Base-by-base conservation (phyloP, 2,888 invertebrate species). In the Drosophila bunnanda region DNA sequence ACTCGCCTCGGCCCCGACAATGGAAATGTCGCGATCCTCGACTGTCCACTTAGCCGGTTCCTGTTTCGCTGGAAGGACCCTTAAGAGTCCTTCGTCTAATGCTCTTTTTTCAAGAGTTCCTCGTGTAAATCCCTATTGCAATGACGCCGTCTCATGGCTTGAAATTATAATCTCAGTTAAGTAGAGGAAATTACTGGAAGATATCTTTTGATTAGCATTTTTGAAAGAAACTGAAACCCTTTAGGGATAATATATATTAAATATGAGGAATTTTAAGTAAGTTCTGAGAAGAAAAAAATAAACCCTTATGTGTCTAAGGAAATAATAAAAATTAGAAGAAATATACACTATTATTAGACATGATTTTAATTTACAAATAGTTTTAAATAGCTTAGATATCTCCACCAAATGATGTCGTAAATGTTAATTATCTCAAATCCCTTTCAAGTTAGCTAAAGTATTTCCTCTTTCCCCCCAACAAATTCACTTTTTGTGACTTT, bases 41-140 rank as follows among this genome's bases (percentile, higher is more conserved):
- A 41, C 64, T 64, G 69, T 69, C 68, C 82, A 85, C 82, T 82
- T 88, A 68, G 78, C 59, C 66, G 32, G 50, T 57, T 64, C 44
- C 82, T 61, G 61, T 70, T 88, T 85, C 86, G 15, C 46, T 69
- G 76, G 80, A 82, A 87, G 30, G 20, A 28, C 39, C 17, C 81
- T 83, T 77, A 71, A 64, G 54, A 74, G 74, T 66, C 64, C 76
- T 78, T 50, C 57, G 50, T 59, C 65, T 60, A 74, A 57, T 56
- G 66, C 52, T 53, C 39, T 36, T 74, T 50, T 30, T 22, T 15
- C 9, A 15, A 30, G 25, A 58, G 53, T 17, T 52, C 15, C 32
- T 34, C 9, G 15, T 15, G 20, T 10, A 50, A 50, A 17, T 58
- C 17, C 59, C 58, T 58, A 50, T 50, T 15, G 25, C 28, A 2